Evolutionary conservation across 2,113 vertebrate species (phyloP), one percentile per base, ranked within the genome.

Genomic region (Anser cygnoides): DNA sequence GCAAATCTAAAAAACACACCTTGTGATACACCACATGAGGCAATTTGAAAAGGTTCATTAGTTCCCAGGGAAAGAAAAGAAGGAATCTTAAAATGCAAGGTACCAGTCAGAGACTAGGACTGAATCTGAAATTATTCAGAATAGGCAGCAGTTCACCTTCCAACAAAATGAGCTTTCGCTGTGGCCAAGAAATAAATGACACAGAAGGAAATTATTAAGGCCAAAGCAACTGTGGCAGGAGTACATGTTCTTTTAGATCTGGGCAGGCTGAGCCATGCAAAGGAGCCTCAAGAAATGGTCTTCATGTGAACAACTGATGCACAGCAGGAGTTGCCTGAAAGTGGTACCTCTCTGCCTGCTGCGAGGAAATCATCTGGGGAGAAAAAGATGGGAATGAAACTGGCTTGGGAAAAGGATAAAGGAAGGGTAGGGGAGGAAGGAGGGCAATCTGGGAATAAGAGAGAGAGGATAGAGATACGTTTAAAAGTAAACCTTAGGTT

Each of bases 291-390:
- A 95, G 90, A 84, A 90, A 96, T 93, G 89, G 85, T 70, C 91
- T 91, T 22, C 72, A 62, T 81, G 80, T 65, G 54, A 95, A 79
- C 54, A 94, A 96, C 52, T 92, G 95, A 95, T 79, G 80, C 95
- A 92, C 94, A 95, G 93, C 96, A 90, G 94, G 96, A 83, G 58
- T 68, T 91, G 74, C 66, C 87, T 96, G 88, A 82, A 94, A 95
- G 88, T 96, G 83, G 43, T 96, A 72, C 72, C 72, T 65, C 68
- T 92, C 62, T 90, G 50, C 89, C 92, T 1, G 22, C 93, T 95
- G 88, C 76, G 95, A 97, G 33, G 87, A 93, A 97, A 95, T 95
- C 91, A 93, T 89, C 87, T 87, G 89, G 90, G 84, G 84, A 94
- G 94, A 97, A 96, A 88, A 93, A 93, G 71, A 92, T 75, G 61